A percentile compares a stretch with the other conserved stretches of the same genome.
phyloP scores from a whole-genome alignment of 2,888 invertebrate genomes.

The Lepidocyrtinus sp. region DNA sequence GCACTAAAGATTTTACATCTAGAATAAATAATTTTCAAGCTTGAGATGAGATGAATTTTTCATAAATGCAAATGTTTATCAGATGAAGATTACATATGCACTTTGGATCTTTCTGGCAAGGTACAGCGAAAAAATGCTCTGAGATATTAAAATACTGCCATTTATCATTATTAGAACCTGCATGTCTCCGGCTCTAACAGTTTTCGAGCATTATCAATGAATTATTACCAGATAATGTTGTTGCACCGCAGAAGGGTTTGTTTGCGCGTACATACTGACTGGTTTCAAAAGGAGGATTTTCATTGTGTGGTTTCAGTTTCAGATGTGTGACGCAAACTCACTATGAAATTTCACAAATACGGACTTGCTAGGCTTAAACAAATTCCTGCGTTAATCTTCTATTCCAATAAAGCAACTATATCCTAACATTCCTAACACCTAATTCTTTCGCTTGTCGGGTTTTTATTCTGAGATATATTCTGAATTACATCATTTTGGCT shows the following conservation, averaged over 20 bases:
- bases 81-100: neutral
- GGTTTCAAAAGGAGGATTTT: neutral
- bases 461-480: neutral
- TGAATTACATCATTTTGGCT: neutral
- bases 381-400: neutral
- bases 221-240: neutral
- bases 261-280: neutral
- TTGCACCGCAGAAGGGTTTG: neutral
- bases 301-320: too few species aligned
- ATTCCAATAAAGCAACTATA: neutral
- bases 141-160: constrained; percentile 17
- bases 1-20: neutral
- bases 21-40: neutral
- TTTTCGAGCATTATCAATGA: neutral
- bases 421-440: neutral
- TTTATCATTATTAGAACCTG: constrained; percentile 28
- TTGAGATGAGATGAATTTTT: neutral
- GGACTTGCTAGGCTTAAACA: neutral
- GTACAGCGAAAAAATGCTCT: neutral
- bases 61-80: neutral
- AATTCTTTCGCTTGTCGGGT: neutral
- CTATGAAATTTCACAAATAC: neutral
- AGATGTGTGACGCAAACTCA: too few species aligned
- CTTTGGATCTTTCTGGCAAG: constrained; percentile 1
- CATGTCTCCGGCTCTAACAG: constrained; percentile 2